Evolutionary conservation across 2,888 invertebrate genomes (phyloP).

Genomic region (Sussaba pulchella): DNA sequence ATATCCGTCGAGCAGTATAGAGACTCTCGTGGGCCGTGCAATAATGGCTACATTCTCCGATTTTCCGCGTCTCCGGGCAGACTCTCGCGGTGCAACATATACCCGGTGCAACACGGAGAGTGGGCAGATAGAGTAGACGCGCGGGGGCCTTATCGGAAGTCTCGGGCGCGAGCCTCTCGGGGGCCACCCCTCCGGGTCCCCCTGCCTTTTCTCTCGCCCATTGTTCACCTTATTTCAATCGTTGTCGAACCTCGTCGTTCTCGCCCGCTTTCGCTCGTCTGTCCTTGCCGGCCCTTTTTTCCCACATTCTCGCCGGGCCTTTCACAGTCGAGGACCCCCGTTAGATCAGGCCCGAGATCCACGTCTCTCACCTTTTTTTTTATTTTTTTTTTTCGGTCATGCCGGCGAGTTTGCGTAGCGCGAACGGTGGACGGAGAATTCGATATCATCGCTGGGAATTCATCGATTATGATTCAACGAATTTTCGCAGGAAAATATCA

Average conservation of each 20-base stretch:
- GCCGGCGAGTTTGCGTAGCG: not conserved
- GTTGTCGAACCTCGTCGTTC: not conserved
- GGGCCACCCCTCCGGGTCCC: slow-evolving; percentile 6
- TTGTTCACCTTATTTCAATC: slow-evolving; percentile 8
- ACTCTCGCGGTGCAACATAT: slow-evolving; percentile 15
- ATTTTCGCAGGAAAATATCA: too few species aligned
- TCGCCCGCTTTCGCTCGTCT: not conserved
- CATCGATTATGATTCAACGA: too few species aligned
- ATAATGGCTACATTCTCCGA: slow-evolving; percentile 79
- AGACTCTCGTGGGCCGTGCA: slow-evolving; percentile 69
- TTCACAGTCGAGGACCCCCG: slow-evolving; percentile 40
- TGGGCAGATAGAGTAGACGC: slow-evolving; percentile 60
- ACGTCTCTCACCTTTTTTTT: slow-evolving; percentile 11
- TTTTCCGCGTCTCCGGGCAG: slow-evolving; percentile 74
- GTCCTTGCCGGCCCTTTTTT: not conserved
- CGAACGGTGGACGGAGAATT: not conserved
- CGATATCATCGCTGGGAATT: too few species aligned
- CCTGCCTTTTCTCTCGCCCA: slow-evolving; percentile 2
- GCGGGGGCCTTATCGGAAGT: slow-evolving; percentile 66
- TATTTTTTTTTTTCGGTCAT: not conserved
- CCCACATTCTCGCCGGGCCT: slow-evolving; percentile 20
- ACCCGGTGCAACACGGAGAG: slow-evolving; percentile 39
- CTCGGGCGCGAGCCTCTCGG: slow-evolving; percentile 47
- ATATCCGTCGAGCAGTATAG: slow-evolving; percentile 37
- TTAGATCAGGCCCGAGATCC: slow-evolving; percentile 53